Conservation (phyloP, 64 coral and sea anemone genomes). For the Pachyseris speciosa region DNA sequence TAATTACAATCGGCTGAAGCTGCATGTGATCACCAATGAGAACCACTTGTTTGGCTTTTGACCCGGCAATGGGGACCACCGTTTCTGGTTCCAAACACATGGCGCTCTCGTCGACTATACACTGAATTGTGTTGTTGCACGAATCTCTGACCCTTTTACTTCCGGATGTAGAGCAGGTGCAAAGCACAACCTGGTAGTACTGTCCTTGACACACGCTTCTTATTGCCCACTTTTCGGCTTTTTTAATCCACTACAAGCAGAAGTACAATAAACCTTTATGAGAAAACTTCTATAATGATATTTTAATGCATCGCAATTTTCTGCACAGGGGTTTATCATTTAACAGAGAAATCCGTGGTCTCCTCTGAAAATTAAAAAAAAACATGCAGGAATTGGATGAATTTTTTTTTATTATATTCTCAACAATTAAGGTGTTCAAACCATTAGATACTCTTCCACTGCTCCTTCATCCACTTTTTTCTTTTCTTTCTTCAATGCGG, state of each 20-base stretch:
- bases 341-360: no score
- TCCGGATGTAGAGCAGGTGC: slow-evolving; percentile 60
- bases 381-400: no score
- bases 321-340: no score
- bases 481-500: neutral
- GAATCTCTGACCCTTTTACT: neutral
- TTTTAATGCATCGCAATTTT: no score
- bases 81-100: slow-evolving; percentile 86
- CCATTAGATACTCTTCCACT: slow-evolving; percentile 21
- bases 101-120: slow-evolving; percentile 84
- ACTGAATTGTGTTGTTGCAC: slow-evolving; percentile 62
- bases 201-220: neutral
- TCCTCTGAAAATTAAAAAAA: neutral
- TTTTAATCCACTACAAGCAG: slow-evolving; percentile 25
- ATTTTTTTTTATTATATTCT: no score
- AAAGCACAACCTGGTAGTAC: slow-evolving; percentile 52
- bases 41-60: slow-evolving; percentile 65
- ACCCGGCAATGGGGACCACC: slow-evolving; percentile 63
- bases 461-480: neutral
- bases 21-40: slow-evolving; percentile 92
- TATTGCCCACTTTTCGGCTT: slow-evolving; percentile 51
- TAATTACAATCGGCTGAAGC: slow-evolving; percentile 71
- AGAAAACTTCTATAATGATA: no score
- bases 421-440: no score
- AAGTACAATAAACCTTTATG: no score